Base-by-base conservation (phyloP, 1,140 invertebrate species). In the Holotrichia oblita region DNA sequence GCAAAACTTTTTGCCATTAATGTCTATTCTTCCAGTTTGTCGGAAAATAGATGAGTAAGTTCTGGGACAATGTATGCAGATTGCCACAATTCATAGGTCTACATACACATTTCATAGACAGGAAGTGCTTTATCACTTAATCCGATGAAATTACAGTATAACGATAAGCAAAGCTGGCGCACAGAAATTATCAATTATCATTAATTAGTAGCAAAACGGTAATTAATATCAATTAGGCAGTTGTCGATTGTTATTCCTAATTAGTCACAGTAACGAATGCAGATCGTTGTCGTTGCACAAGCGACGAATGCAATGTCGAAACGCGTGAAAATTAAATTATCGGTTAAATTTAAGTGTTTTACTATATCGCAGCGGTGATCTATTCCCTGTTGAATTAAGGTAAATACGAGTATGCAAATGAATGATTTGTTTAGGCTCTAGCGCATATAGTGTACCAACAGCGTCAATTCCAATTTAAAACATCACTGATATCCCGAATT, bases 201-300 rank as follows among this genome's bases (percentile, higher is more conserved):
- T 64, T 64, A 64, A 64, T 64, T 64, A 64, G 61, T 22, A 20
- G 22, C 61, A 64, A 64, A 64, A 14, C 10, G 61, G 61, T 27
- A 64, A 64, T 64, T 64, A 12, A 64, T 64, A 24, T 64, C 61
- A 64, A 64, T 64, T 64, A 64, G 61, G n/a, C 1, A 2, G 20
- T 20, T 64, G 61, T 64, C 61, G 61, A 64, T 64, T 64, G 61
- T 64, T 64, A 6, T 64, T 64, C 17, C 61, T 64, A 64, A 64
- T 64, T 64, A 10, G 61, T 27, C 7, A 12, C 61, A 20, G 61
- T 10, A 64, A 64, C 61, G 61, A 64, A 64, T 61, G 17, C 61
- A 17, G 6, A 6, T 64, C 7, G 61, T 17, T 27, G 20, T 22
- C 4, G 0, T 4, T 27, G 12, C 44, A 42, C n/a, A 9, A 6